Conservation (phyloP, 2,888 invertebrate species). For the Eupithecia centaureata region DNA sequence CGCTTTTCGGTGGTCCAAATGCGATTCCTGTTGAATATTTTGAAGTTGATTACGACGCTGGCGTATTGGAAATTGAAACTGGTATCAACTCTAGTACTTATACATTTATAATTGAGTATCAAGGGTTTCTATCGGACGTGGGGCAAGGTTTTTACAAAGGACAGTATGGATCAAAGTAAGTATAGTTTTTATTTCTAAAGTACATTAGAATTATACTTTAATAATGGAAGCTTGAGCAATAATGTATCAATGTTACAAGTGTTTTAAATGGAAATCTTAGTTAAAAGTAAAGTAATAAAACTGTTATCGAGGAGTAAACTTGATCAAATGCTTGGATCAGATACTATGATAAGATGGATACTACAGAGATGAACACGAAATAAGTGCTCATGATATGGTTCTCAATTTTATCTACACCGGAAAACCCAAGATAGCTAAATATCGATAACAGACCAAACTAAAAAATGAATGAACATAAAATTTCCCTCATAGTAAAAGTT, state of each 20-base stretch:
- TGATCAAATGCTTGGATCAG: slow-evolving; percentile 18
- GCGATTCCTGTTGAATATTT: slow-evolving; percentile 32
- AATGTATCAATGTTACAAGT: neutral
- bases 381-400: neutral
- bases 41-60: slow-evolving; percentile 48
- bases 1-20: slow-evolving; percentile 48
- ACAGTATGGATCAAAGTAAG: slow-evolving; percentile 53
- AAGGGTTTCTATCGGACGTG: slow-evolving; percentile 47
- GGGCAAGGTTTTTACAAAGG: slow-evolving; percentile 58
- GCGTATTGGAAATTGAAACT: slow-evolving; percentile 54
- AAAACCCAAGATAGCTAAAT: slow-evolving; percentile 5
- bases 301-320: neutral
- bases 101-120: slow-evolving; percentile 56
- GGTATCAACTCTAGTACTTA: slow-evolving; percentile 48
- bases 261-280: neutral
- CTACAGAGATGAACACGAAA: slow-evolving; percentile 1
- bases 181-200: slow-evolving; percentile 28
- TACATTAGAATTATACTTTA: neutral
- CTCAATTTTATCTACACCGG: slow-evolving; percentile 14
- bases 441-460: no score
- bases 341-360: slow-evolving; percentile 4
- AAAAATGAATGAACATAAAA: no score
- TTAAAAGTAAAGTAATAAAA: neutral
- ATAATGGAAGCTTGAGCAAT: no score
- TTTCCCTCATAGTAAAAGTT: no score